phyloP scores from a whole-genome alignment of 2,888 invertebrate genomes.

The Drosophila engyochracea region DNA sequence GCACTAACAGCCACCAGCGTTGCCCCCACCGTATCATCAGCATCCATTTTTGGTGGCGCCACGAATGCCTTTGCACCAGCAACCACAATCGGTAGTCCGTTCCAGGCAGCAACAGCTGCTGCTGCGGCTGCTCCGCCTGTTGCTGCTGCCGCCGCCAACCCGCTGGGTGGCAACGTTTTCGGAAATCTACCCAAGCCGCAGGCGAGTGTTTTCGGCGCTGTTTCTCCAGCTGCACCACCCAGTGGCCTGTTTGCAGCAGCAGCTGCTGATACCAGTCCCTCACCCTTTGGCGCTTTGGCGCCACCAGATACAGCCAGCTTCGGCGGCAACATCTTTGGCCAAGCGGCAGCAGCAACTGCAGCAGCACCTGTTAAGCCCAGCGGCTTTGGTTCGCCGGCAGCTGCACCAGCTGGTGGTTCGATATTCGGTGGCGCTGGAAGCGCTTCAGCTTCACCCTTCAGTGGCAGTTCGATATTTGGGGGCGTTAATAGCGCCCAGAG shows the following conservation, averaged over 20 bases:
- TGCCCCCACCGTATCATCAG: conserved; percentile 18
- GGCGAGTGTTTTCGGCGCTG: conserved; percentile 71
- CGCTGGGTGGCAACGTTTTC: conserved; percentile 67
- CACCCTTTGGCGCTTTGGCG: conserved; percentile 51
- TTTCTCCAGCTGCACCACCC: conserved; percentile 47
- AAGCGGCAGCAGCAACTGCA: conserved; percentile 32
- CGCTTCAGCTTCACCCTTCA: conserved; percentile 21
- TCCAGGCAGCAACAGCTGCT: conserved; percentile 18
- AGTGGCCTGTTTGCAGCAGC: conserved; percentile 73
- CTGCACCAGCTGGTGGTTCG: conserved; percentile 42
- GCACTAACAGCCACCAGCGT: conserved; percentile 39
- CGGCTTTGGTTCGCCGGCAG: conserved; percentile 36
- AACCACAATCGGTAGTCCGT: conserved; percentile 19
- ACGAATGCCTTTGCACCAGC: conserved; percentile 27
- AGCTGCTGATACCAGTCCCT: conserved; percentile 55
- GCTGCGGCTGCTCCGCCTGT: conserved; percentile 10
- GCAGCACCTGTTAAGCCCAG: conserved; percentile 39
- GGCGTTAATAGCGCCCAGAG: conserved; percentile 29
- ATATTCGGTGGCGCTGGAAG: conserved; percentile 67
- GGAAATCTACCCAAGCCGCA: conserved; percentile 83
- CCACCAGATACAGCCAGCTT: conserved; percentile 33
- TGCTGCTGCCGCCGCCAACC: conserved; percentile 13
- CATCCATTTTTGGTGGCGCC: conserved; percentile 47
- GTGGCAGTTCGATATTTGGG: conserved; percentile 52
- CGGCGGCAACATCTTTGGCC: conserved; percentile 73